Evolutionary conservation across 1,140 invertebrate genomes (phyloP).

Genomic region (Pseudomyrmex sp.): DNA sequence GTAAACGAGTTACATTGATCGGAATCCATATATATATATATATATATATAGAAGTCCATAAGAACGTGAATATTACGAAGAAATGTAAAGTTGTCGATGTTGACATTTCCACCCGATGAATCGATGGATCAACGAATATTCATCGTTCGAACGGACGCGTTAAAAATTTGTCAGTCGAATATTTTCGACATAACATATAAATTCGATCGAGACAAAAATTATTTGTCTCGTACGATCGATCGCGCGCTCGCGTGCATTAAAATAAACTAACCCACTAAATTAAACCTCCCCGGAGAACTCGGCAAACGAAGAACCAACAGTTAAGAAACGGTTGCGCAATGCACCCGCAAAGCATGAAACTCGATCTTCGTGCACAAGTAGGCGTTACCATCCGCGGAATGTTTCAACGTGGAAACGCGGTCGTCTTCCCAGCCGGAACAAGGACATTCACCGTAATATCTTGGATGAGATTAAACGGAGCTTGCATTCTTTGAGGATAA

Average conservation of each 20-base stretch:
- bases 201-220: too few relatives aligned
- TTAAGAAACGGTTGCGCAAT: constrained; percentile 35
- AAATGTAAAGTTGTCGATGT: constrained; percentile 17
- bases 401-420: constrained; percentile 66
- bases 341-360: constrained; percentile 38
- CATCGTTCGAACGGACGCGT: too few relatives aligned
- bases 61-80: background rate
- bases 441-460: constrained; percentile 73
- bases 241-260: too few relatives aligned
- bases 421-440: constrained; percentile 68
- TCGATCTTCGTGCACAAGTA: constrained; percentile 57
- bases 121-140: too few relatives aligned
- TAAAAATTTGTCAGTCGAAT: too few relatives aligned
- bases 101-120: too few relatives aligned
- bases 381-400: constrained; percentile 69
- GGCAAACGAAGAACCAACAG: constrained; percentile 36
- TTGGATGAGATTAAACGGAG: constrained; percentile 72
- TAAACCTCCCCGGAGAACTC: constrained; percentile 28
- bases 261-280: background rate
- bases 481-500: constrained; percentile 67
- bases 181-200: too few relatives aligned
- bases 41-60: too few relatives aligned
- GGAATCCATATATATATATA: constrained; percentile 1
- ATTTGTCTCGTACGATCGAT: too few relatives aligned
- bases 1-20: constrained; percentile 49